Evolutionary conservation across 1,140 invertebrate species (phyloP), one percentile per base, ranked within the genome.

Genomic region (Limonius californicus): DNA sequence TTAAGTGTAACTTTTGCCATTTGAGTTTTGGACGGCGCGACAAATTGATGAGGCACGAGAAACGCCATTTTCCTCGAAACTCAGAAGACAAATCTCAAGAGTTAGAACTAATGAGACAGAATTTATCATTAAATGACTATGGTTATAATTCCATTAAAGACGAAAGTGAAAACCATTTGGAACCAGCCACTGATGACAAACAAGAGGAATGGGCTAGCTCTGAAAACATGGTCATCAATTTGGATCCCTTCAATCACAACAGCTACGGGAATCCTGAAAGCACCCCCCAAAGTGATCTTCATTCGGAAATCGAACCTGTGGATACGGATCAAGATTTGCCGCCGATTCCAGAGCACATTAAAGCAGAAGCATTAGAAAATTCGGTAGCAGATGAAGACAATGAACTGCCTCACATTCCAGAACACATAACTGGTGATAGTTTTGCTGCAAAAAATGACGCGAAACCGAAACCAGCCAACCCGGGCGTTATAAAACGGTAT

Each of bases 1-100:
- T 83, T 71, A 79, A 80, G 14, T 91, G 89, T 70, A 77, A 78
- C 39, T 82, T 83, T 56, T 90, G 89, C 70, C 80, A 86, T 1
- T 78, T 86, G 70, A 82, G 85, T 20, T 89, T 88, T 76, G 82
- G 81, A 57, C 79, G 84, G 21, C 78, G 81, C 67, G 85, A 86
- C 69, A 86, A 86, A 70, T 69, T 86, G 2, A 58, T 81, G 20
- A 77, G 84, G 55, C 85, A 86, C 76, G 83, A 85, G 70, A 78
- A 83, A 27, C 73, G 79, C 27, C 85, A 86, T 65, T 66, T 71
- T 62, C 78, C 69, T 0, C 69, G 71, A 61, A 70, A 67, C n/a
- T 50, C 23, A 27, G 55, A 68, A 43, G 72, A 75, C 30, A 68
- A 68, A 27, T 63, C 67, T 2, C 62, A 69, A 23, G 73, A 76